Percentiles rank a stretch among this genome's conserved stretches.
Evolutionary conservation across 2,113 vertebrate species (phyloP).

Genomic region (Fulmarus glacialis): DNA sequence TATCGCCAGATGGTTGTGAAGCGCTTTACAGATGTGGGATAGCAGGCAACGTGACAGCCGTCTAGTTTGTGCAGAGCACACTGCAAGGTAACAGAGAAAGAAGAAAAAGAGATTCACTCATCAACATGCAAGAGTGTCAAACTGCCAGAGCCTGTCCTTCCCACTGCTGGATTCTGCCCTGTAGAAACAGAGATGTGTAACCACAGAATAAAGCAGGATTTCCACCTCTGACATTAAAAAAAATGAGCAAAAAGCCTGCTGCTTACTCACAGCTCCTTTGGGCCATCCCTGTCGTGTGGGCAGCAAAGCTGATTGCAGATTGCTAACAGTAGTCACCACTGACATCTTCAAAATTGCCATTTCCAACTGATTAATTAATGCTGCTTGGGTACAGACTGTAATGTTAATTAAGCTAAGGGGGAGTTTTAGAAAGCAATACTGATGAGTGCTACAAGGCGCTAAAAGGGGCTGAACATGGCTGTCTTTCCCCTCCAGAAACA

Average conservation of each 20-base stretch:
- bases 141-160: neutral
- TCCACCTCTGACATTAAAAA: neutral
- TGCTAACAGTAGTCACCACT: neutral
- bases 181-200: neutral
- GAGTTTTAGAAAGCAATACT: neutral
- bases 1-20: neutral
- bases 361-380: slow-evolving; percentile 54
- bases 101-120: neutral
- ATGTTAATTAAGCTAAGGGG: slow-evolving; percentile 26
- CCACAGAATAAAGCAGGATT: neutral
- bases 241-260: neutral
- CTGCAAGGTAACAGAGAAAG: neutral
- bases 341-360: slow-evolving; percentile 9
- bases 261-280: neutral
- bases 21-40: neutral
- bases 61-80: neutral
- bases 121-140: neutral
- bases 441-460: neutral
- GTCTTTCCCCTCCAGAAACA: neutral
- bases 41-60: neutral
- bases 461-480: neutral
- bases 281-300: neutral
- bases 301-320: neutral
- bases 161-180: neutral
- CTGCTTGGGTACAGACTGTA: slow-evolving; percentile 14